Conservation (phyloP, 64 coral and sea anemone genomes). For the Dendrophyllia cribrosa region DNA sequence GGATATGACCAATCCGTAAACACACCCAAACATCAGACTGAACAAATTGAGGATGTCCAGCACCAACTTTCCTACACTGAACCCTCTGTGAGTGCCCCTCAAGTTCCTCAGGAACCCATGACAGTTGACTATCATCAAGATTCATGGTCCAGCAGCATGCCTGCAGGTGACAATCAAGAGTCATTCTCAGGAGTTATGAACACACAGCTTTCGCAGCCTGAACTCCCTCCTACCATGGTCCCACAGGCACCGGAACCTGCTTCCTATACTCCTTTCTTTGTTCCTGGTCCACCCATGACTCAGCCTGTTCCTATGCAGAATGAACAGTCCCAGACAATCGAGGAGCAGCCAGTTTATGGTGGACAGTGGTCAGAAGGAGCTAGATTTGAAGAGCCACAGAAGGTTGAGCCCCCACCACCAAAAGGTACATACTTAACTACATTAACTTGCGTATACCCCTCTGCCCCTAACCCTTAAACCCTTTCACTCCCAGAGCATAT, state of each 20-base stretch:
- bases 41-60: not conserved
- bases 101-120: not conserved
- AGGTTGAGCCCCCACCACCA: constrained; percentile 13
- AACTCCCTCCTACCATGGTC: not conserved
- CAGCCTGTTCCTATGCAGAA: not conserved
- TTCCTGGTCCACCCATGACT: constrained; percentile 10
- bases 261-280: constrained; percentile 1
- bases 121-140: not conserved
- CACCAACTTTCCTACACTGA: not conserved
- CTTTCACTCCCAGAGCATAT: too few relatives aligned
- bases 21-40: constrained; percentile 18
- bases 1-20: constrained; percentile 46
- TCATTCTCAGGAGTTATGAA: constrained; percentile 1
- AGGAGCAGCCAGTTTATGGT: constrained; percentile 7
- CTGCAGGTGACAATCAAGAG: not conserved
- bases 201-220: not conserved
- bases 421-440: not conserved
- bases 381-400: not conserved
- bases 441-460: too few relatives aligned
- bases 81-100: not conserved
- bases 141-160: not conserved
- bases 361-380: constrained; percentile 12
- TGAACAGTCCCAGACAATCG: not conserved
- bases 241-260: not conserved
- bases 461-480: too few relatives aligned